A percentile compares a stretch with the other conserved stretches of the same genome.
phyloP scores from a whole-genome alignment of 2,888 invertebrate genomes.

The Drosophila prolongata region DNA sequence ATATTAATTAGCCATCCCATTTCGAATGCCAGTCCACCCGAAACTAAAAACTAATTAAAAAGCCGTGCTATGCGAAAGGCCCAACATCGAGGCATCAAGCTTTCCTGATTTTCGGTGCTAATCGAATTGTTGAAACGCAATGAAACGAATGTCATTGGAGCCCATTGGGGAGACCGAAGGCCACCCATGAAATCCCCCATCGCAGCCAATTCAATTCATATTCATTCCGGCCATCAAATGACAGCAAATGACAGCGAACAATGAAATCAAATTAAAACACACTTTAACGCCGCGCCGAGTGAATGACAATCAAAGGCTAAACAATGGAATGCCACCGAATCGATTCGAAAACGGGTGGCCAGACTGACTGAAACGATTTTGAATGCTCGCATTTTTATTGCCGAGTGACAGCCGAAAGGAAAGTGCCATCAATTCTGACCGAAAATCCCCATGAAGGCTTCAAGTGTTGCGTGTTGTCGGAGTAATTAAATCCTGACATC shows the following conservation, averaged over 20 bases:
- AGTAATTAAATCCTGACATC: conserved; percentile 64
- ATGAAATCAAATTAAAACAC: conserved; percentile 80
- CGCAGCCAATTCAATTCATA: conserved; percentile 66
- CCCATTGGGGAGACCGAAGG: background rate
- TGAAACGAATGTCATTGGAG: conserved; percentile 67
- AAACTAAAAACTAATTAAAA: conserved; percentile 76
- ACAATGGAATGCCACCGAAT: conserved; percentile 60
- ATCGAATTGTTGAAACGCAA: conserved; percentile 65
- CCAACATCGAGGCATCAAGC: conserved; percentile 20
- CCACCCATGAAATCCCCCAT: conserved; percentile 12
- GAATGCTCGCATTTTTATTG: conserved; percentile 23
- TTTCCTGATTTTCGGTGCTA: conserved; percentile 44
- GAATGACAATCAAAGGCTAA: conserved; percentile 78
- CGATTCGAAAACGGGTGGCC: conserved; percentile 13
- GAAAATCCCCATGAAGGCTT: conserved; percentile 52
- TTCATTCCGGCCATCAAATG: conserved; percentile 72
- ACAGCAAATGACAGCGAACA: conserved; percentile 68
- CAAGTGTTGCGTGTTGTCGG: conserved; percentile 57
- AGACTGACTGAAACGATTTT: conserved; percentile 4
- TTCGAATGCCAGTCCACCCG: conserved; percentile 22
- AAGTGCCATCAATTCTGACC: conserved; percentile 45
- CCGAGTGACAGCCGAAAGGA: conserved; percentile 36
- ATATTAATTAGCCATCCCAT: conserved; percentile 70
- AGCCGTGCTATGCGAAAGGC: conserved; percentile 58
- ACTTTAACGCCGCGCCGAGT: conserved; percentile 65